Evolutionary conservation across 2,113 vertebrate species (phyloP), one percentile per base, ranked within the genome.

Genomic region (Salvelinus namaycush): DNA sequence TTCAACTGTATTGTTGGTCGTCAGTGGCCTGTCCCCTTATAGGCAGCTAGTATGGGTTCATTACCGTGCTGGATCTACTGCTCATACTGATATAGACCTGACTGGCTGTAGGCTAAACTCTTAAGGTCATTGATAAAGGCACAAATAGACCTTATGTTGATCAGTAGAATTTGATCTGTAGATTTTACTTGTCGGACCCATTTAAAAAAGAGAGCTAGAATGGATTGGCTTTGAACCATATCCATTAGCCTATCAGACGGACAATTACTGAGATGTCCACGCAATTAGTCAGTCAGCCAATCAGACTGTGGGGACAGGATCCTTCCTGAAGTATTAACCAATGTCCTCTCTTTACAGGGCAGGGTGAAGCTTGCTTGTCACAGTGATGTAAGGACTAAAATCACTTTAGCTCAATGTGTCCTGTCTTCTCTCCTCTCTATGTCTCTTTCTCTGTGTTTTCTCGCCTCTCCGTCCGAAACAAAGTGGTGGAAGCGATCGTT

Each of bases 281-380:
- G 18, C 29, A 5, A 14, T 54, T 54, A 18, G 65, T 59, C 73
- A 44, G 66, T 74, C 80, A 87, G 72, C 79, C 82, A 86, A 69
- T 88, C 81, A 88, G 77, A 83, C 59, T 79, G 74, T 80, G 70
- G 82, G 60, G 71, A 79, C 69, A 79, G 80, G 86, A 84, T 76
- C 79, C 81, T 81, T 86, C 81, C 89, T 88, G 75, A 83, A 84
- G 79, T 93, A 91, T 93, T 92, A 92, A 92, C 90, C 90, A 80
- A 81, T 90, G 72, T 94, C 88, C 88, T 95, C 87, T 95, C 88
- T 95, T 95, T 93, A 89, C 93, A 94, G 94, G 94, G 94, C 90
- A 95, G 93, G 89, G 92, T 95, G 94, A 95, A 95, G 93, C 94
- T 82, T 92, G 94, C 93, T 89, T 95, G 93, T 94, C 94, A 94